Evolutionary conservation across 2,797 vertebrate species (phyloP).

Genomic region (Amblyraja radiata): DNA sequence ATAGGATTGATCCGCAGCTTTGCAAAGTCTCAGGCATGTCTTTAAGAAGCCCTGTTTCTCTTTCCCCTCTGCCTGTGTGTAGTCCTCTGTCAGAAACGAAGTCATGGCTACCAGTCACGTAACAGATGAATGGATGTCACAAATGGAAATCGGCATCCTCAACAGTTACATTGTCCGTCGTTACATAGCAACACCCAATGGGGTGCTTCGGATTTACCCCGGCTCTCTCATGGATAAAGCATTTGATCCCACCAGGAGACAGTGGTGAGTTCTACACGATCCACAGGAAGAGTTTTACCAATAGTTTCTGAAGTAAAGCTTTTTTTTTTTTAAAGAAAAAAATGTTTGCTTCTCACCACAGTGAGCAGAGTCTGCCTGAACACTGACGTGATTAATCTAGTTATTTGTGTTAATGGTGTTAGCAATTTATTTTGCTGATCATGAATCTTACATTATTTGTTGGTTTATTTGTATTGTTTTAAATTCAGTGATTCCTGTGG

Average conservation of each 20-base stretch:
- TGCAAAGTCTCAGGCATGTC: constrained; percentile 41
- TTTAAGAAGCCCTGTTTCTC: constrained; percentile 52
- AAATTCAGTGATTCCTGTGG: neutral
- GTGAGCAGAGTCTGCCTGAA: neutral
- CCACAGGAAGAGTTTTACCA: constrained; percentile 50
- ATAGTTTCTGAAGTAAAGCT: constrained; percentile 17
- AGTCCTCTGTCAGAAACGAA: constrained; percentile 98
- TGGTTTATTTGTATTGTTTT: constrained; percentile 6
- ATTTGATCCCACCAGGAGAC: constrained; percentile 97
- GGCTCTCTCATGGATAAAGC: constrained; percentile 99
- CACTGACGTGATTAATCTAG: constrained; percentile 19
- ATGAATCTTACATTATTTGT: neutral
- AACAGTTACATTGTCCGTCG: constrained; percentile 98
- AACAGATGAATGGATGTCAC: constrained; percentile 99
- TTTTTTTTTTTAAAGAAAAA: neutral
- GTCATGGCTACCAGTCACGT: constrained; percentile 99
- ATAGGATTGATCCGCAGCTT: constrained; percentile 24
- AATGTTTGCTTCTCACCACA: neutral
- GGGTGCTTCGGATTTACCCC: constrained; percentile 98
- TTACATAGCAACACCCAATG: constrained; percentile 99
- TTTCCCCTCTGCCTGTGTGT: constrained; percentile 52
- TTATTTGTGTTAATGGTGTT: neutral
- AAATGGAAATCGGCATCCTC: constrained; percentile 97
- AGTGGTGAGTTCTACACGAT: constrained; percentile 79
- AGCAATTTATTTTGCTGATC: neutral